Evolutionary conservation across 2,888 invertebrate genomes (phyloP).

Genomic region (Plutella xylostella): DNA sequence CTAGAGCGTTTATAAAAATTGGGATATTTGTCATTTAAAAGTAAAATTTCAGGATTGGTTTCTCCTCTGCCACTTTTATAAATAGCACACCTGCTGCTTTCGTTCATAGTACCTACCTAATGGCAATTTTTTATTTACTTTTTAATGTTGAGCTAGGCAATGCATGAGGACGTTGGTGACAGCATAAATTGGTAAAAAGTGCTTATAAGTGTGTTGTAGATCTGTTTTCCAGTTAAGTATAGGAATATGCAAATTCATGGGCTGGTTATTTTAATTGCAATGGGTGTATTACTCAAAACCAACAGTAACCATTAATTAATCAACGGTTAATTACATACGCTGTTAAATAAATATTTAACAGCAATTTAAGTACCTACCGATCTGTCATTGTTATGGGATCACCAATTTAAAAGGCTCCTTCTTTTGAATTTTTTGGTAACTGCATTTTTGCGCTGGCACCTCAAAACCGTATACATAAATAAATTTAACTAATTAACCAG

Average conservation of each 20-base stretch:
- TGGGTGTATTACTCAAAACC: constrained; percentile 38
- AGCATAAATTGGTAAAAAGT: constrained; percentile 35
- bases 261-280: constrained; percentile 33
- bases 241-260: constrained; percentile 31
- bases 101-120: not conserved
- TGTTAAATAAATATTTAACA: constrained; percentile 26
- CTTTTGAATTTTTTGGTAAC: constrained; percentile 37
- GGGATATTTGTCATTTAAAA: too few relatives aligned
- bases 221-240: constrained; percentile 17
- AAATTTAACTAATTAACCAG: too few relatives aligned
- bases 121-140: too few relatives aligned
- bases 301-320: constrained; percentile 37
- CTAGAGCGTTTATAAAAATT: too few relatives aligned
- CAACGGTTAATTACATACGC: constrained; percentile 42
- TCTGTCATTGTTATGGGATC: constrained; percentile 58
- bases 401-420: constrained; percentile 38
- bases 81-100: not conserved
- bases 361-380: too few relatives aligned
- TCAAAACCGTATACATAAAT: constrained; percentile 22
- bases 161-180: constrained; percentile 58
- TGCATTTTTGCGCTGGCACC: constrained; percentile 39
- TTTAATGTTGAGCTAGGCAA: constrained; percentile 19
- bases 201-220: constrained; percentile 67
- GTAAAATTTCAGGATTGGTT: not conserved
- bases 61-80: not conserved